Evolutionary conservation across 2,113 vertebrate genomes (phyloP), one percentile per base, ranked within the genome.

Genomic region (Scortum barcoo): DNA sequence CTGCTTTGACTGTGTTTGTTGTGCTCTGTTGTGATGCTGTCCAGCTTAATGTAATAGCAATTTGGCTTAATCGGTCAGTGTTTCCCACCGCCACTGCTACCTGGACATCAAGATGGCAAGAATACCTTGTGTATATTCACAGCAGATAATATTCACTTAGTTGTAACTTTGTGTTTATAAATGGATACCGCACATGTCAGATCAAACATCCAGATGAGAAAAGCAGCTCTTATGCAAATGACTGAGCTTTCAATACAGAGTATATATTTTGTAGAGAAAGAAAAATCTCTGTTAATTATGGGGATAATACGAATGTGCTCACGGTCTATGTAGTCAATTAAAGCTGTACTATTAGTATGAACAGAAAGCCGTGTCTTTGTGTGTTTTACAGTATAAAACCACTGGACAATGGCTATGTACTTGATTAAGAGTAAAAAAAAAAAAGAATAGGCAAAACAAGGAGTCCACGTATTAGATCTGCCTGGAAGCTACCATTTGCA

Each of bases 21-120:
- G 60, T 77, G 40, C 61, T 84, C 56, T 72, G 80, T 58, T 30
- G 80, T 72, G 80, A 70, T 2, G 42, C 66, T 42, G 62, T 77
- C 71, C 72, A 56, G 33, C 42, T 83, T 70, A 78, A 80, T 68
- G 54, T 50, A 74, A 80, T 57, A 9, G 36, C 71, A 72, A 62
- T 79, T 83, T 67, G 51, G 54, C 65, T 84, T 51, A 67, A 69
- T 44, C 42, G 76, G 73, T 85, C 84, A 85, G 30, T 24, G 24
- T 75, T 50, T 50, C 60, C 56, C 65, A 22, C 38, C 60, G 38
- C 12, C 16, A 67, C 53, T 54, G 60, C 46, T 54, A 0, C 36
- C 70, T 58, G 38, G 51, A 54, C 33, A 73, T 69, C 51, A 50
- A 50, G 4, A 53, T 72, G 40, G 30, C 19, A 17, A 66, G 16